These are phyloP conservation scores for Tenthredo notha DNA, from an alignment of 2,888 invertebrate species.

Conservation along the genomic window DNA sequence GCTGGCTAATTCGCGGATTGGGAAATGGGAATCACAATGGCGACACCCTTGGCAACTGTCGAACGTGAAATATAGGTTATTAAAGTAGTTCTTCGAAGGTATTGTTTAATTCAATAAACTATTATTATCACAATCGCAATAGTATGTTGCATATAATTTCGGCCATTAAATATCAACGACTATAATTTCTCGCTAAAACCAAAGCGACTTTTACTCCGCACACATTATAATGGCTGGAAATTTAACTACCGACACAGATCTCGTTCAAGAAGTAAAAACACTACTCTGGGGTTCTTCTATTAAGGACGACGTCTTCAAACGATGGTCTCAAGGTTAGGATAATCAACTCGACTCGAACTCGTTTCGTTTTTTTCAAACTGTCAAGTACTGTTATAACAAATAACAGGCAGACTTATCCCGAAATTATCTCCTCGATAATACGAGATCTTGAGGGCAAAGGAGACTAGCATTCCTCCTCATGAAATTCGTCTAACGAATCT, in stretches of 20 bases:
- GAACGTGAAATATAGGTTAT: constrained; percentile 69
- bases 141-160: constrained; percentile 34
- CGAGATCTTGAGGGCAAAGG: neutral
- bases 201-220: constrained; percentile 53
- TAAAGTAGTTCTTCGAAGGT: constrained; percentile 46
- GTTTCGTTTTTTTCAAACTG: neutral
- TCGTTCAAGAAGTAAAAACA: constrained; percentile 87
- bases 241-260: constrained; percentile 80
- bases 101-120: constrained; percentile 30
- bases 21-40: constrained; percentile 64
- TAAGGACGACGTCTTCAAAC: constrained; percentile 92
- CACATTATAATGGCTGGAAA: constrained; percentile 78
- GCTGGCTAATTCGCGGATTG: constrained; percentile 23
- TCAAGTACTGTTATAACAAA: neutral
- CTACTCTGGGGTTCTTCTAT: constrained; percentile 92
- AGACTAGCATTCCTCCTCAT: neutral
- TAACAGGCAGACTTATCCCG: neutral
- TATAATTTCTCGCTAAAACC: constrained; percentile 41
- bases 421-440: neutral
- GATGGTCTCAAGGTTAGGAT: constrained; percentile 92
- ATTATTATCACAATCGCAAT: constrained; percentile 43
- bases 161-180: constrained; percentile 30
- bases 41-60: constrained; percentile 66
- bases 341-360: neutral
- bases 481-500: neutral